phyloP scores from a whole-genome alignment of 2,113 vertebrate species.

The Lophochroa leadbeateri region DNA sequence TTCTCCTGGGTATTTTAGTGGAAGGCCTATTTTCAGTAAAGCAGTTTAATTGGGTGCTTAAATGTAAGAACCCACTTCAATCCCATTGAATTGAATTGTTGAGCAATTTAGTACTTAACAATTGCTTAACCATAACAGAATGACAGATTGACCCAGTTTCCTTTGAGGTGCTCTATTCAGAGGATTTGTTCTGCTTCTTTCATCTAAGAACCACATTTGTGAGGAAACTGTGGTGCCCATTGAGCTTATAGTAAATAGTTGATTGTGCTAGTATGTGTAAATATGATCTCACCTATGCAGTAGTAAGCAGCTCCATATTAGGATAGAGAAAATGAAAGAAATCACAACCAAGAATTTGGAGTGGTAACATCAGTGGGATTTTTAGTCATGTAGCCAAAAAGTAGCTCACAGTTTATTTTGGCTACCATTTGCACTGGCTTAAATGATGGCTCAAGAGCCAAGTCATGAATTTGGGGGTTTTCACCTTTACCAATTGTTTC shows the following conservation, averaged over 20 bases:
- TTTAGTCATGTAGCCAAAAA: not conserved
- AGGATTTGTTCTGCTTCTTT: not conserved
- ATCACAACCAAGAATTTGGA: not conserved
- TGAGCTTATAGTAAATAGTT: not conserved
- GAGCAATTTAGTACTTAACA: conserved; percentile 20
- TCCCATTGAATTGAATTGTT: conserved; percentile 9
- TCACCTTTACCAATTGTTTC: not conserved
- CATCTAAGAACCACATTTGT: not conserved
- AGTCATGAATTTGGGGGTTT: not conserved
- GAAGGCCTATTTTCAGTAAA: not conserved
- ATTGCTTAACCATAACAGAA: not conserved
- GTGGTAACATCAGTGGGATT: not conserved
- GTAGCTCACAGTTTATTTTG: not conserved
- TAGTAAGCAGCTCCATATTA: not conserved
- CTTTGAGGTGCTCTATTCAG: not conserved
- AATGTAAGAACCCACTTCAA: conserved; percentile 28
- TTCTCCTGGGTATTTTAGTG: not conserved
- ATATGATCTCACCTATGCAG: not conserved
- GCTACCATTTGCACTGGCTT: not conserved
- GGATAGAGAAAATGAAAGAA: not conserved
- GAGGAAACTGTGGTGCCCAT: not conserved
- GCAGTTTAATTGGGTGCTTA: conserved; percentile 34
- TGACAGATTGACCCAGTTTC: not conserved
- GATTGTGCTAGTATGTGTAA: not conserved
- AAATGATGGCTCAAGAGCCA: not conserved